Evolutionary conservation across 2,888 invertebrate genomes (phyloP), one percentile per base, ranked within the genome.

Genomic region (Leptarthrus brevirostris): DNA sequence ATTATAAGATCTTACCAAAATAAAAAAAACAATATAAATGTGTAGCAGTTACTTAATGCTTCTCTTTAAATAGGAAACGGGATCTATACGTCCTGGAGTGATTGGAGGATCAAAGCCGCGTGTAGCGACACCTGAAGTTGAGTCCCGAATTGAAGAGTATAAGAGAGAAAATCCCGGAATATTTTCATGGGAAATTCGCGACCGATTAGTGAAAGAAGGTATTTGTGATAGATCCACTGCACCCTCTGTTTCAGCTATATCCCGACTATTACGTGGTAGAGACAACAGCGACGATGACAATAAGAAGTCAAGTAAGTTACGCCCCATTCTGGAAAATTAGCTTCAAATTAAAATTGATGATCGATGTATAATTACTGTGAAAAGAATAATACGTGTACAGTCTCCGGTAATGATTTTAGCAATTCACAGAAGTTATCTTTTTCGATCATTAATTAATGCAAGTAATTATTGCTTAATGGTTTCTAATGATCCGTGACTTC

Each of bases 131-230:
- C 95, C 95, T 1, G 96, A 96, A 83, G 94, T 97, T 49, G 97
- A 97, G 84, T 89, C 90, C 72, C 90, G 93, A 77, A 96, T 98
- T 78, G 95, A 96, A 81, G 93, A 94, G 77, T 91, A 96, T 83
- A 96, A 95, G 85, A 91, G 93, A 79, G 93, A 93, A 80, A 95
- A 96, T 83, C 97, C 97, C 0, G 93, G 94, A n/a, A 94, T 97
- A 79, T 96, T 95, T 86, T 94, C 94, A 70, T 96, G 95, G 93
- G 97, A 98, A 85, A 96, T 98, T 80, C 89, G 97, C 56, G 97
- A 97, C 82, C 91, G 92, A 82, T 87, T 96, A 74, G 93, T 96
- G 79, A 94, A 95, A 89, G 95, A 92, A 86, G 86, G 87, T 80
- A 84, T 87, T 80, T 84, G 83, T 71, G 85, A 85, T 78, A 82